These are phyloP conservation scores for Notiomystis cincta DNA, from an alignment of 2,113 vertebrate genomes.

Conservation along the genomic window DNA sequence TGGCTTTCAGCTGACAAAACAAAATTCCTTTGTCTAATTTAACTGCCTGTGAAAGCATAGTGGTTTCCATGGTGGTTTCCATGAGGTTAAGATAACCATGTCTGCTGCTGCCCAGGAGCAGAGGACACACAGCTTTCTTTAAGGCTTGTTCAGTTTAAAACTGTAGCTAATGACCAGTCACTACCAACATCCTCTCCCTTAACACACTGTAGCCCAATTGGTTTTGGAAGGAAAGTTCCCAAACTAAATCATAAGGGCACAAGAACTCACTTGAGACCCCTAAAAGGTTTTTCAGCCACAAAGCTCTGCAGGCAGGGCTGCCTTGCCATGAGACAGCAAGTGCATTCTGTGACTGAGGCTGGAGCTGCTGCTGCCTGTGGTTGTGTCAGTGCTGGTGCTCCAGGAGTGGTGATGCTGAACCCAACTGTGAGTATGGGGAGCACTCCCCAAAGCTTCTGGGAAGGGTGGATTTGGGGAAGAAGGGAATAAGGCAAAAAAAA, in stretches of 20 bases:
- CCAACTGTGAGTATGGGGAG: neutral
- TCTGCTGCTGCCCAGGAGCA: neutral
- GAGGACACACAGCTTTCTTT: neutral
- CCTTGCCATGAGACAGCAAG: neutral
- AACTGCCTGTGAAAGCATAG: neutral
- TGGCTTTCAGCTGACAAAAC: neutral
- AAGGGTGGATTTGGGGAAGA: neutral
- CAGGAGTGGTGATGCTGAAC: neutral
- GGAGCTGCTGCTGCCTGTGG: neutral
- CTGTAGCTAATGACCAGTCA: neutral
- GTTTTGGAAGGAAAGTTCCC: neutral
- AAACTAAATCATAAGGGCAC: neutral
- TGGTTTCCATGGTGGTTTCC: too few species aligned
- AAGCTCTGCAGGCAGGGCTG: neutral
- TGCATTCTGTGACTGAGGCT: rapidly evolving
- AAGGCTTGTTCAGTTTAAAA: neutral
- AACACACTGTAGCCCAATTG: neutral
- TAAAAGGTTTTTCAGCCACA: neutral
- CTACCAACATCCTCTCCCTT: neutral
- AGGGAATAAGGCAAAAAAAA: neutral
- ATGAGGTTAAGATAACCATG: too few species aligned
- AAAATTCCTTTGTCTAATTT: neutral
- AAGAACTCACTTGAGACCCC: neutral
- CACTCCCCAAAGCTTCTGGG: neutral
- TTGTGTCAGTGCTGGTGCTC: neutral